A percentile compares a stretch with the other conserved stretches of the same genome.
phyloP scores from a whole-genome alignment of 2,888 invertebrate species.

The Erebia epiphron region DNA sequence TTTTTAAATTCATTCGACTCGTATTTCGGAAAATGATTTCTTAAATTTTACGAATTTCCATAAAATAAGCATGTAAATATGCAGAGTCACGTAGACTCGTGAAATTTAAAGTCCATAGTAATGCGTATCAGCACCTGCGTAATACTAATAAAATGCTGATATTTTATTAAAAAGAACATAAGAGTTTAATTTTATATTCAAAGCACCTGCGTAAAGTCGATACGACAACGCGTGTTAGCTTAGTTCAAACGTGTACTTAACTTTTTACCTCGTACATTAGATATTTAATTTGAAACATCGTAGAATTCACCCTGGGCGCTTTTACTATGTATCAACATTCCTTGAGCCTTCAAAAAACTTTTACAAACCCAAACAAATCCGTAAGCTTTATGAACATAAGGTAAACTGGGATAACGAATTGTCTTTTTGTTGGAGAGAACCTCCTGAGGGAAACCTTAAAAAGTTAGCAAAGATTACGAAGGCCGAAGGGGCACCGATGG shows the following conservation, averaged over 20 bases:
- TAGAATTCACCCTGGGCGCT: no score
- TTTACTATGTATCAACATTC: no score
- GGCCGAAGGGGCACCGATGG: background rate
- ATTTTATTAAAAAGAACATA: background rate
- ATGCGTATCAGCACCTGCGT: background rate
- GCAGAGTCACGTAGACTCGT: background rate
- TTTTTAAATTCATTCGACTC: background rate
- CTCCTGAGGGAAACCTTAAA: background rate
- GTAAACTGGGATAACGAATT: background rate
- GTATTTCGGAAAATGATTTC: background rate
- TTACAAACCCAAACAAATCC: background rate
- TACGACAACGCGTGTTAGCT: no score
- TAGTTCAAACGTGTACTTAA: no score
- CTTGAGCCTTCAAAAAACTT: background rate
- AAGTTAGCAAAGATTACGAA: conserved; percentile 4
- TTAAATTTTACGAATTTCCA: background rate
- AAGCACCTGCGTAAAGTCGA: no score
- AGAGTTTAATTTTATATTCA: no score
- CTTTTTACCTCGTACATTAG: no score
- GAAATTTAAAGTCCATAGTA: background rate
- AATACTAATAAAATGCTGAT: background rate
- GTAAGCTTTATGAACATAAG: background rate
- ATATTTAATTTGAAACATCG: no score
- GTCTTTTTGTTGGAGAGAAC: background rate
- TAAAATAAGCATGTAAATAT: conserved; percentile 2